Evolutionary conservation across 2,888 invertebrate species (phyloP), one percentile per base, ranked within the genome.

Genomic region (Epinotia demarniana): DNA sequence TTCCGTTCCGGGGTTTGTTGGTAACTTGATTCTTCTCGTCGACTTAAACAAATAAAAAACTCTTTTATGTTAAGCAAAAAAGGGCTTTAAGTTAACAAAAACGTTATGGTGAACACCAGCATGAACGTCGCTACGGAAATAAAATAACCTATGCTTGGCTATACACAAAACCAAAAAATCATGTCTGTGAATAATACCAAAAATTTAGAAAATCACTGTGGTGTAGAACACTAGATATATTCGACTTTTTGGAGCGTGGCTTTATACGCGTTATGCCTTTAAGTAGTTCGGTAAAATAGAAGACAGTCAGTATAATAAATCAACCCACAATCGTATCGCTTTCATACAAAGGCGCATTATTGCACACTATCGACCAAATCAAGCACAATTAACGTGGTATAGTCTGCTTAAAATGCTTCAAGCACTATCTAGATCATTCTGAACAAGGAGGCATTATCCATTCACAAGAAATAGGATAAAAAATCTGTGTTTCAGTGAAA

Each of bases 401-500:
- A 69, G 69, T 58, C 68, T 43, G 68, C n/a, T 60, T 66, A 75
- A 60, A 70, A 53, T 55, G 53, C 46, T 64, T 49, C 55, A 33
- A 64, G 58, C 49, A 64, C 58, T 64, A 75, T 75, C 75, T 71
- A 75, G 70, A 75, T 75, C 64, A 46, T 49, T 60, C 73, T n/a
- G 58, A 71, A 75, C 75, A 75, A 75, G 75, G 70, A 75, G 70
- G 70, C 58, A 70, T 70, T 74, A 70, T 71, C 73, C 67, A 67
- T 61, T 67, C 67, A 73, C 58, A 55, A 75, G 57, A 75, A 72
- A 62, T 67, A 11, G 61, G 71, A 72, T 61, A 70, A 74, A 72
- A 72, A 62, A 67, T 5, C 6, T 16, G 73, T 60, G 46, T 18
- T 72, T 43, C 71, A 75, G 75, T 72, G 75, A 75, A 75, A 75